Conservation (phyloP, 2,888 invertebrate species). For the Caenorhabditis sp. region DNA sequence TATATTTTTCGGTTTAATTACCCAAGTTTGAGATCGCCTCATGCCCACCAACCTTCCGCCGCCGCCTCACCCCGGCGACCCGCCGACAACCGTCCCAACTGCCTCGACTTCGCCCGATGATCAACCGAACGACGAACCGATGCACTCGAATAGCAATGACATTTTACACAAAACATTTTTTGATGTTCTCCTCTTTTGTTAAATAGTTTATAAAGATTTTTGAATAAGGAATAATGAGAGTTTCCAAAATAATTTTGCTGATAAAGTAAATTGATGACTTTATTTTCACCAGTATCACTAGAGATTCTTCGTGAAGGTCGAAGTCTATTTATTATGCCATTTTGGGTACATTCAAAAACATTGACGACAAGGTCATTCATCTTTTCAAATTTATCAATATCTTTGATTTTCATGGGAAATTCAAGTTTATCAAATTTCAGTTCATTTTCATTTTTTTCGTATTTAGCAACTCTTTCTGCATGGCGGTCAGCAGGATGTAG, state of each 20-base stretch:
- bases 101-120: too few species aligned
- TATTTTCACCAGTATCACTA: too few species aligned
- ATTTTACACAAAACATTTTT: slow-evolving; percentile 56
- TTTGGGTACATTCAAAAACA: too few species aligned
- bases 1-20: too few species aligned
- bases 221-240: slow-evolving; percentile 57
- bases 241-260: slow-evolving; percentile 48
- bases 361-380: background rate
- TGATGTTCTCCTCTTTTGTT: slow-evolving; percentile 50
- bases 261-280: slow-evolving; percentile 23
- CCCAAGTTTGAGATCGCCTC: too few species aligned
- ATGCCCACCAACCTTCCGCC: too few species aligned
- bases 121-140: too few species aligned
- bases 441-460: slow-evolving; percentile 45
- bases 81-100: too few species aligned
- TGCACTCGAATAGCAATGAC: slow-evolving; percentile 55
- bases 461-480: slow-evolving; percentile 55
- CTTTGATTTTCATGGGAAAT: slow-evolving; percentile 56
- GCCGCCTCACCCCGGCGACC: too few species aligned
- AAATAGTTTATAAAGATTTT: slow-evolving; percentile 56
- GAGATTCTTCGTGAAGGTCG: too few species aligned
- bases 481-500: slow-evolving; percentile 44
- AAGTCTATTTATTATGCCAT: too few species aligned
- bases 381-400: slow-evolving; percentile 64
- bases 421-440: slow-evolving; percentile 54